Evolutionary conservation across 2,113 vertebrate genomes (phyloP), one percentile per base, ranked within the genome.

Genomic region (Clarias macrocephalus): DNA sequence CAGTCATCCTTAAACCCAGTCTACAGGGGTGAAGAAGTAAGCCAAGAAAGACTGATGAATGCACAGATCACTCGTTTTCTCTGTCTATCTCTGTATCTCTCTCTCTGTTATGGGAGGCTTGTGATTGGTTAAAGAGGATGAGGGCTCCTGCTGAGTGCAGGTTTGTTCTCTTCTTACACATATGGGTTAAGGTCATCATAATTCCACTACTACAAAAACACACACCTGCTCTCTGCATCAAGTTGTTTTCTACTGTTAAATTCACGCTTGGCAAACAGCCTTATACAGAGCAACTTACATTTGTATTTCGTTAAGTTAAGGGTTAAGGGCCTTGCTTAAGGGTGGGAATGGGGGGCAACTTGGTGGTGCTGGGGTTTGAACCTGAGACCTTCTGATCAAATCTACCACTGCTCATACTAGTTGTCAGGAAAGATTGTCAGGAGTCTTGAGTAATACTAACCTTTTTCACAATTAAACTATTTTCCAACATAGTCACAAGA

Each of bases 51-150:
- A 48, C 37, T 2, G 59, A 66, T 57, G 42, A 30, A 59, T 65
- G 19, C 25, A 72, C 13, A 87, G 79, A 15, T 52, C 33, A 52
- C 60, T 57, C 75, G 37, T 12, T 80, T 62, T 66, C 15, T 30
- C 56, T 79, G 42, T 54, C 13, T n/a, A 16, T 54, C 73, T 30
- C 56, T 79, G 42, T 54, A 7, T n/a, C 9, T 54, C 73, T 77
- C 21, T 75, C 48, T 89, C 86, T 94, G 93, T 94, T 95, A 25
- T 92, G 93, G 91, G 91, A 92, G 92, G 88, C 82, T 87, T 21
- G 85, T 92, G 91, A 83, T 94, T 95, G 95, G 94, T 88, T 89
- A 62, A 82, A 68, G 75, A 70, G 0, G 72, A 94, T 93, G 88
- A 60, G 92, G 93, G 93, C 86, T 59, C 88, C 70, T 91, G 89